Evolutionary conservation across 2,797 vertebrate species (phyloP).

Genomic region (Megaceryle alcyon): DNA sequence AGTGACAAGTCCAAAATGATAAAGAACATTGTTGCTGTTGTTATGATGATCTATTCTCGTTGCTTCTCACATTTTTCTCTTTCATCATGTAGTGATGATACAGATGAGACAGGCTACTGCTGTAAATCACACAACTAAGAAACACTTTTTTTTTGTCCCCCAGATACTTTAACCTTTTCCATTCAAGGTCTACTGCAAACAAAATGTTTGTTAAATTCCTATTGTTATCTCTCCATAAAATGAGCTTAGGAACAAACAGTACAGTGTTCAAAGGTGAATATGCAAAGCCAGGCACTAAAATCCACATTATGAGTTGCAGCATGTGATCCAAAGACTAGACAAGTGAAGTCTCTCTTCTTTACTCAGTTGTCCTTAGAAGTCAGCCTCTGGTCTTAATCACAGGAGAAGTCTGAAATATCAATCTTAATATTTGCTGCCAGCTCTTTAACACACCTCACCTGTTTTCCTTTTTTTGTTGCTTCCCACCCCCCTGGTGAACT

Average conservation of each 20-base stretch:
- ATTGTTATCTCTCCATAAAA: not conserved
- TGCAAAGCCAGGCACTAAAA: not conserved
- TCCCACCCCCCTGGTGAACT: not conserved
- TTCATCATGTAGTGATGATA: not conserved
- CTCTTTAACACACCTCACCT: not conserved
- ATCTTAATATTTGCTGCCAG: not conserved
- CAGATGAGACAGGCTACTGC: not conserved
- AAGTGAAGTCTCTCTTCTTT: not conserved
- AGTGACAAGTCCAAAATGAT: not conserved
- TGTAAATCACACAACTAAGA: conserved; percentile 13
- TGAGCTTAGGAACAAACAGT: not conserved
- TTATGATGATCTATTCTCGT: conserved; percentile 3
- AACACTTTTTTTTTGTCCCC: not conserved
- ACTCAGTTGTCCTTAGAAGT: not conserved
- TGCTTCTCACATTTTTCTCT: conserved; percentile 28
- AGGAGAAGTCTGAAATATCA: not conserved
- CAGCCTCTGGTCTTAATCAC: not conserved
- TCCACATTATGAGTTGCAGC: not conserved
- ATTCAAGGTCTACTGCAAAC: not conserved
- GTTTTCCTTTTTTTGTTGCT: not conserved
- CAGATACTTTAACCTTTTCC: not conserved
- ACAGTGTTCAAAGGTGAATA: not conserved
- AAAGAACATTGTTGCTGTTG: conserved; percentile 6
- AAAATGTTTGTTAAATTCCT: not conserved
- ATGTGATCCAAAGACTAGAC: not conserved